These are phyloP conservation scores for Papilio gigon DNA, from an alignment of 2,888 invertebrate genomes.

Conservation along the genomic window DNA sequence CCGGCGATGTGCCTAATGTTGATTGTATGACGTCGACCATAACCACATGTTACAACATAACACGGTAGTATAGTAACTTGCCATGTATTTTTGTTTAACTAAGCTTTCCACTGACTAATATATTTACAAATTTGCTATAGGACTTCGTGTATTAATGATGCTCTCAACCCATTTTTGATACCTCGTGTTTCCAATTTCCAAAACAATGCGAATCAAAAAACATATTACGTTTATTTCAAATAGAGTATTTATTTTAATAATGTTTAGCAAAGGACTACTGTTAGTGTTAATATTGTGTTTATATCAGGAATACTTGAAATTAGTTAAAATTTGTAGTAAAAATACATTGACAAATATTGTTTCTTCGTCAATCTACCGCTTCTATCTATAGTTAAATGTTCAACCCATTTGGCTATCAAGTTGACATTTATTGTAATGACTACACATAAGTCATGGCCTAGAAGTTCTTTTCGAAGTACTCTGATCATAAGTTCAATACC, in stretches of 20 bases:
- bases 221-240: too few relatives aligned
- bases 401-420: background rate
- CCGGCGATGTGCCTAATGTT: constrained; percentile 20
- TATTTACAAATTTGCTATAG: too few relatives aligned
- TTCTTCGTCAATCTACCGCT: background rate
- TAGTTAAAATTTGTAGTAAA: too few relatives aligned
- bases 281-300: too few relatives aligned
- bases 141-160: too few relatives aligned
- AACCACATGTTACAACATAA: constrained; percentile 8
- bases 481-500: constrained; percentile 1
- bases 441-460: background rate
- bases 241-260: too few relatives aligned
- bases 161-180: too few relatives aligned
- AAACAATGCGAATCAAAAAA: too few relatives aligned
- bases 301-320: too few relatives aligned
- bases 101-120: too few relatives aligned
- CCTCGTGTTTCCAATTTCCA: too few relatives aligned
- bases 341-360: background rate
- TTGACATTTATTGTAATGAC: background rate
- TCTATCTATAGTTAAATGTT: background rate
- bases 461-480: constrained; percentile 9
- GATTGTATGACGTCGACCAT: constrained; percentile 4
- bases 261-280: too few relatives aligned
- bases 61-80: background rate
- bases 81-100: background rate